Percentiles rank a stretch among this genome's conserved stretches.
phyloP scores from a whole-genome alignment of 2,888 invertebrate species.

The Lithophane ornitopus region DNA sequence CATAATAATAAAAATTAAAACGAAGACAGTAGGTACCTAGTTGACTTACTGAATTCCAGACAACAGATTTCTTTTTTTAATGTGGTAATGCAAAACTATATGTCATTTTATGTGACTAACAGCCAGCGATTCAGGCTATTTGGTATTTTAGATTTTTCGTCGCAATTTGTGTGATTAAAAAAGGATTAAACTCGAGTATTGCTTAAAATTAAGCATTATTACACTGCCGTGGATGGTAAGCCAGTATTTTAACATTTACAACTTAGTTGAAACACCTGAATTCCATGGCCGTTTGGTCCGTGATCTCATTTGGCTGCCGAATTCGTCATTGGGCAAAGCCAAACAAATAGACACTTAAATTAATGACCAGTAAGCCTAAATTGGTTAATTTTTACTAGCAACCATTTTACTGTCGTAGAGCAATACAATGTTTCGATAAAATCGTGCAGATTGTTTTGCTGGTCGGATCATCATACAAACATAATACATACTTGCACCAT shows the following conservation, averaged over 20 bases:
- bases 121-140: slow-evolving; percentile 39
- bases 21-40: fast-evolving
- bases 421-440: background rate
- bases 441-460: background rate
- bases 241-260: slow-evolving; percentile 10
- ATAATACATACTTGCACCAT: slow-evolving; percentile 1
- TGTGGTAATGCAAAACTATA: slow-evolving; percentile 37
- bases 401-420: background rate
- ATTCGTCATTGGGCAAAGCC: slow-evolving; percentile 61
- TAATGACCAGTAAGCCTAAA: slow-evolving; percentile 10
- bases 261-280: slow-evolving; percentile 14
- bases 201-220: slow-evolving; percentile 22
- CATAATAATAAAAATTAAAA: background rate
- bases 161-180: slow-evolving; percentile 40
- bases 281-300: slow-evolving; percentile 52
- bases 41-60: background rate
- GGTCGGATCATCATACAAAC: background rate
- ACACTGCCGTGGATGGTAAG: slow-evolving; percentile 59
- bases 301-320: slow-evolving; percentile 66
- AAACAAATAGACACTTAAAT: slow-evolving; percentile 32
- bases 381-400: background rate
- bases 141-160: slow-evolving; percentile 44
- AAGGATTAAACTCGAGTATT: slow-evolving; percentile 26
- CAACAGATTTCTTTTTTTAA: slow-evolving; percentile 7
- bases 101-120: slow-evolving; percentile 64